These are phyloP conservation scores for Strigamia transsilvanica DNA, from an alignment of 2,888 invertebrate species.

Conservation along the genomic window DNA sequence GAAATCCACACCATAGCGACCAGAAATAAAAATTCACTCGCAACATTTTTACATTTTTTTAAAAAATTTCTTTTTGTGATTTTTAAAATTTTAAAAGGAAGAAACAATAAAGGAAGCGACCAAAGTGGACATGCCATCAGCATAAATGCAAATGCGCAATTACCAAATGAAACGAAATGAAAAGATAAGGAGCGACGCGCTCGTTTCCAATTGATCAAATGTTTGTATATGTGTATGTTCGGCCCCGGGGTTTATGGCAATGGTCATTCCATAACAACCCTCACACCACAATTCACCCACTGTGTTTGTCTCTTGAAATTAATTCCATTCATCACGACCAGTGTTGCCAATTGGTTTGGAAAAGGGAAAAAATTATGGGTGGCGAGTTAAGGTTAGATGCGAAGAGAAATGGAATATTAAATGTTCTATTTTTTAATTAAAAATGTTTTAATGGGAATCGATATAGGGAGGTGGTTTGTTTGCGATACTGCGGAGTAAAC, in stretches of 20 bases:
- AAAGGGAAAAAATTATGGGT: background rate
- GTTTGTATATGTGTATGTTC: slow-evolving; percentile 7
- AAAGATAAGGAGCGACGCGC: slow-evolving; percentile 36
- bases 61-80: too few species aligned
- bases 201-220: slow-evolving; percentile 37
- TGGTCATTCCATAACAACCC: slow-evolving; percentile 41
- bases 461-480: background rate
- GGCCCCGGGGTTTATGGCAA: slow-evolving; percentile 32
- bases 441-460: background rate
- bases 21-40: slow-evolving; percentile 29
- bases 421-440: background rate
- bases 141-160: slow-evolving; percentile 42
- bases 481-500: background rate
- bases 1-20: slow-evolving; percentile 20
- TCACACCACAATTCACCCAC: background rate
- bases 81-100: background rate
- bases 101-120: slow-evolving; percentile 22
- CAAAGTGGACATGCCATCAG: slow-evolving; percentile 40
- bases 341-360: background rate
- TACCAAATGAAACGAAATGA: slow-evolving; percentile 44
- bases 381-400: background rate
- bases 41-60: background rate
- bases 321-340: slow-evolving; percentile 35
- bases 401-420: background rate
- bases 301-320: slow-evolving; percentile 35